Percentiles rank a stretch among this genome's conserved stretches.
Evolutionary conservation across 2,888 invertebrate genomes (phyloP).

Genomic region (Aphodius sticticus): DNA sequence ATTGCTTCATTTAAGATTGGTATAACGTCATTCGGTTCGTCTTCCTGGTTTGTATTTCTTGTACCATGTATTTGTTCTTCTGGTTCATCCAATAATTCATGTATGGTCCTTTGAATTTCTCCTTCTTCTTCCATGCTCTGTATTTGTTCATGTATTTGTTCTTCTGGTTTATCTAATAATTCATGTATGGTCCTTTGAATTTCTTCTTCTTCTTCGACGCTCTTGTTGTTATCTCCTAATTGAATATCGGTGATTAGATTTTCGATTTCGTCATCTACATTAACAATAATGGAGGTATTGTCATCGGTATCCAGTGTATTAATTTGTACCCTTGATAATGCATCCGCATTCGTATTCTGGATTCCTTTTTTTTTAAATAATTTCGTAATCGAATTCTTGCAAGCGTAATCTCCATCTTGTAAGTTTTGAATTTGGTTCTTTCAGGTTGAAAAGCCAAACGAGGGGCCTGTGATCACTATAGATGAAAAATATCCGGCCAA

Average conservation of each 20-base stretch:
- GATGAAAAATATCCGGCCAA: neutral
- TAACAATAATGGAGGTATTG: slow-evolving; percentile 24
- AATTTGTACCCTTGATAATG: neutral
- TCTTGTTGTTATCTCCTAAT: neutral
- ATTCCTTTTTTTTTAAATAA: slow-evolving; percentile 6
- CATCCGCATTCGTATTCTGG: slow-evolving; percentile 6
- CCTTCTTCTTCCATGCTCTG: too few relatives aligned
- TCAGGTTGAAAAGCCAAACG: neutral
- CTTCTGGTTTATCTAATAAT: neutral
- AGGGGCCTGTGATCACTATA: slow-evolving; percentile 6
- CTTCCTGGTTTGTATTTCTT: neutral
- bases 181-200: neutral
- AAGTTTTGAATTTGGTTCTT: neutral
- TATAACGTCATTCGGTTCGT: neutral
- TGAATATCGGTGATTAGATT: neutral
- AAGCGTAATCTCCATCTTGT: neutral
- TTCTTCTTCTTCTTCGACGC: neutral
- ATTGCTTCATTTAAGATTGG: neutral
- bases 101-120: too few relatives aligned
- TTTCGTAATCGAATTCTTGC: neutral
- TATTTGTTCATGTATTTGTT: too few relatives aligned
- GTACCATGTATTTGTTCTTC: neutral
- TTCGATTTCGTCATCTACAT: slow-evolving; percentile 22
- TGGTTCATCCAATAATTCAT: too few relatives aligned
- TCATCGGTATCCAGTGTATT: slow-evolving; percentile 13